A percentile compares a stretch with the other conserved stretches of the same genome.
Evolutionary conservation across 2,888 invertebrate genomes (phyloP).

Genomic region (Danaus chrysippus): DNA sequence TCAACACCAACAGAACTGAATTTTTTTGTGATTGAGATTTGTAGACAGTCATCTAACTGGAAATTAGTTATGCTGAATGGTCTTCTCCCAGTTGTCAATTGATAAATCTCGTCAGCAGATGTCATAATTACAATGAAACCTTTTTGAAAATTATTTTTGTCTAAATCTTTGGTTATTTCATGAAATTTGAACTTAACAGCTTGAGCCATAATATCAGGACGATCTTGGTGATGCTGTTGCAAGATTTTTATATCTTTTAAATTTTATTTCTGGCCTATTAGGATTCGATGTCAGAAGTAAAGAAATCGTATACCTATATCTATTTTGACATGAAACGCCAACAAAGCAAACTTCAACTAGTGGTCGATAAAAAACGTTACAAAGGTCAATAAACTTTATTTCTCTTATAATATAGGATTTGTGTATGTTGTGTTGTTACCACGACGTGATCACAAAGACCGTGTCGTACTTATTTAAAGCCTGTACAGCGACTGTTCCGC

Average conservation of each 20-base stretch:
- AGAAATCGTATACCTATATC: no score
- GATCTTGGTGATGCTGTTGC: slow-evolving; percentile 29
- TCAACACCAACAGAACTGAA: slow-evolving; percentile 25
- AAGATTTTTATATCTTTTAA: slow-evolving; percentile 22
- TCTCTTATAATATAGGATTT: background rate
- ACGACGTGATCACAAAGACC: slow-evolving; percentile 12
- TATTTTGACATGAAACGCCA: no score
- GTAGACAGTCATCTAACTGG: slow-evolving; percentile 28
- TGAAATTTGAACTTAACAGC: slow-evolving; percentile 30
- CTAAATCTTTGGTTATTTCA: slow-evolving; percentile 30
- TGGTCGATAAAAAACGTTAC: background rate
- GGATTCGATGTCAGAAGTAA: no score
- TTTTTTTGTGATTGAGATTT: slow-evolving; percentile 22
- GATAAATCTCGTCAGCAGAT: slow-evolving; percentile 29
- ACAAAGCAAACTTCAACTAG: no score
- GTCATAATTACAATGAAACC: slow-evolving; percentile 27
- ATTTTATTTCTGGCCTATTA: no score
- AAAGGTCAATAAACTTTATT: background rate
- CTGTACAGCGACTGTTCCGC: slow-evolving; percentile 37
- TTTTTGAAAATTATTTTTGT: slow-evolving; percentile 30
- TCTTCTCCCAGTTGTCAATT: slow-evolving; percentile 29
- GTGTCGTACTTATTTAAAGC: slow-evolving; percentile 17
- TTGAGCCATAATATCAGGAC: slow-evolving; percentile 30
- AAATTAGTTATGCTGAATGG: slow-evolving; percentile 30
- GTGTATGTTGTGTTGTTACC: slow-evolving; percentile 9